Evolutionary conservation across 1,140 invertebrate genomes (phyloP), one percentile per base, ranked within the genome.

Genomic region (Trachymyrmex cornetzi): DNA sequence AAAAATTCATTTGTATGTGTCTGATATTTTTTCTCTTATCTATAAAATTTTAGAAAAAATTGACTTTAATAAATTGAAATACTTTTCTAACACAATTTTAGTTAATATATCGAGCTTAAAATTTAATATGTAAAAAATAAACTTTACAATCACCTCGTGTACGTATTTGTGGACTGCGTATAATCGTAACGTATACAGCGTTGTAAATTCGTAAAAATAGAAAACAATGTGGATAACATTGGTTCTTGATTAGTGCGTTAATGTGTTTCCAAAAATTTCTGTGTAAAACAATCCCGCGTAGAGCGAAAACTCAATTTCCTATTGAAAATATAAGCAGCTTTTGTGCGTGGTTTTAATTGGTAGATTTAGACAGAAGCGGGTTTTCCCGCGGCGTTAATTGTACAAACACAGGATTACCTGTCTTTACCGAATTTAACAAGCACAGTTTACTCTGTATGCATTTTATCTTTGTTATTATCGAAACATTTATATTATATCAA

Each of bases 261-360:
- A 84, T 75, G 55, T 75, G n/a, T 61, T 74, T 22, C 24, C 38
- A 57, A 84, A 84, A 84, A 61, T 75, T 74, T 11, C 7, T 14
- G 38, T 61, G 80, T 84, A 84, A 74, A 84, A 44, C 80, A 75
- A 84, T 84, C 44, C 69, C 9, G 14, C 34, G 24, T 74, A 59
- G 48, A 59, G 38, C 38, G 38, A 34, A 61, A 75, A 84, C 55
- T n/a, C 69, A 84, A 84, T 74, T 84, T 84, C 19, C 55, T 48
- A 84, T 75, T 84, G 55, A 84, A 82, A 84, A 50, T 48, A 61
- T 72, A 72, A 75, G 69, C 63, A 50, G 80, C 57, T 75, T 72
- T 84, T 75, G 48, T 14, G 38, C 67, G 34, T 27, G 55, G 19
- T 75, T 84, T 84, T 84, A 84, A 84, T 84, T 84, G 69, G 14